Evolutionary conservation across 1,140 invertebrate species (phyloP), one percentile per base, ranked within the genome.

Genomic region (Lasioglossum baleicum): DNA sequence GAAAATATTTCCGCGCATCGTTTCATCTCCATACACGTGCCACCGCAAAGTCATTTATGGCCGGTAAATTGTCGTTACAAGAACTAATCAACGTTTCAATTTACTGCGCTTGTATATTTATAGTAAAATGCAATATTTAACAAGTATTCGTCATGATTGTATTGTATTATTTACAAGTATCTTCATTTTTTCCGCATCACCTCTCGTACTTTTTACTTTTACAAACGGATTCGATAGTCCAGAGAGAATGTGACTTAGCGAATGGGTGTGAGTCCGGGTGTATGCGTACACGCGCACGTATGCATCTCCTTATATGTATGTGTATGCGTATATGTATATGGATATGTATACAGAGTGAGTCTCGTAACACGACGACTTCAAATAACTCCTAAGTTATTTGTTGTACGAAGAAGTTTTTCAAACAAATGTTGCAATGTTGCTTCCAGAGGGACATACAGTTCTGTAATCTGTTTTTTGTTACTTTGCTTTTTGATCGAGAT

Each of bases 131-230:
- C 51, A 10, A 40, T 67, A 66, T 15, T 63, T 71, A 51, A 63
- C 66, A 51, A 70, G 69, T 22, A 13, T 69, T 60, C 53, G 15
- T 35, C 22, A 61, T 22, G 11, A 48, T 5, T 53, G 13, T 69
- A 77, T n/a, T 31, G n/a, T 15, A 77, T 51, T 71, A 77, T 77
- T 61, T 77, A 77, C 75, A 77, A 77, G 17, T 60, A 77, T 48
- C 61, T 63, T 70, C 31, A 31, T 40, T 40, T 58, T 26, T 44
- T 6, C 20, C n/a, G n/a, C n/a, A 44, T 31, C 0, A 17, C 15
- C 2, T 2, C 22, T 11, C 7, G 5, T 40, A 3, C 48, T 70
- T 58, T 75, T 31, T 44, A 67, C 64, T 58, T 75, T 31, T 44
- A 67, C 64, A 75, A 66, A 75, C 15, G 1, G 15, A 31, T 2